Base-by-base conservation (phyloP, 2,888 invertebrate species). In the Autographa gamma region DNA sequence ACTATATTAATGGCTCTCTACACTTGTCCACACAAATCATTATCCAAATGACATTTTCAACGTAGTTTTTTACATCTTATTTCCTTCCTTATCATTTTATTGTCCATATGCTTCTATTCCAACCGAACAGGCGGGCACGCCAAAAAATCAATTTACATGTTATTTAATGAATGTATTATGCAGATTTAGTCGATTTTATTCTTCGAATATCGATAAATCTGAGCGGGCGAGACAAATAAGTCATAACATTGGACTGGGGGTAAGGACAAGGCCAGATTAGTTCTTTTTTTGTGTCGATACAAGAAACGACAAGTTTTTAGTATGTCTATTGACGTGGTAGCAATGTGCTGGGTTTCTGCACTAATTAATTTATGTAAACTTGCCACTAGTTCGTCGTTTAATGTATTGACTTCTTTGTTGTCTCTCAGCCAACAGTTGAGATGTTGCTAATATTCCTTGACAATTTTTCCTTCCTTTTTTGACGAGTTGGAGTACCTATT, bases 181-280 rank as follows among this genome's bases (percentile, higher is more conserved):
- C 86, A 90, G 91, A 93, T 93, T 90, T 83, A 67, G 85, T 88
- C 87, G 86, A 88, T 91, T 92, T 91, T 91, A 91, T 93, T 91
- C 89, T 83, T 85, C 85, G 87, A 88, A 90, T 85, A 88, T 82
- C 93, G 85, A 95, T 95, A 94, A 94, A 94, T 94, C 93, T 91
- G 85, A 77, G 80, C 80, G 85, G 82, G 83, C 90, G 92, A 93
- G 94, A 93, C 94, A 93, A 93, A 94, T 94, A 94, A 94, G 95
- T 95, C 95, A 94, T 94, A 95, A 95, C 93, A 93, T 94, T 93
- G 91, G 89, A 88, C 81, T 89, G 76, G 88, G 82, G 88, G 90
- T 90, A 90, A 92, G 92, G 92, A 90, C 93, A 90, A 91, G 90
- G 89, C 89, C 89, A 83, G 73, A 77, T 76, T 76, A 69, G 69